phyloP scores from a whole-genome alignment of 2,888 invertebrate species.

The Allygus modestus region DNA sequence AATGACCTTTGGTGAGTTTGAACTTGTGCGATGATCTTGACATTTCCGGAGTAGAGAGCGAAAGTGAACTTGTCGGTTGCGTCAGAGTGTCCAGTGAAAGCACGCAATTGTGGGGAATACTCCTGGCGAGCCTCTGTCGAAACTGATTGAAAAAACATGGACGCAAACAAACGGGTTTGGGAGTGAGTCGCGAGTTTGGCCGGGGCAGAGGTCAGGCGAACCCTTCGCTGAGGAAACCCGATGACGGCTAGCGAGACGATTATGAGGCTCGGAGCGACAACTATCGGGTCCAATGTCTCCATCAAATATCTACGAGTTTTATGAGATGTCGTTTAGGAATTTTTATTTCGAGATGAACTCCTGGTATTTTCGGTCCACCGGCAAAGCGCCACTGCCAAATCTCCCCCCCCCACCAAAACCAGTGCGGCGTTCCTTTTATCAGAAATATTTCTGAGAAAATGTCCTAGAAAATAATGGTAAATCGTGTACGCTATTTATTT shows the following conservation, averaged over 20 bases:
- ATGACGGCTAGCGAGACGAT: background rate
- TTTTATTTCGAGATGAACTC: background rate
- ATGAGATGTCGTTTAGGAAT: background rate
- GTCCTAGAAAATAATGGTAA: too few species aligned
- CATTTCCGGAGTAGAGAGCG: slow-evolving; percentile 50
- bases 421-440: too few species aligned
- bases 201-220: background rate
- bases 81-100: slow-evolving; percentile 44
- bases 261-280: background rate
- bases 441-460: too few species aligned
- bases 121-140: background rate
- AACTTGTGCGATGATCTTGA: slow-evolving; percentile 59
- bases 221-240: background rate
- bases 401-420: too few species aligned
- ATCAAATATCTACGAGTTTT: slow-evolving; percentile 2
- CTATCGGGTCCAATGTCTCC: slow-evolving; percentile 1
- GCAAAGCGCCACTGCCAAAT: too few species aligned
- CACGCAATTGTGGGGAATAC: slow-evolving; percentile 50
- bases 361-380: too few species aligned
- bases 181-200: background rate
- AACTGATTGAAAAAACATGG: slow-evolving; percentile 42
- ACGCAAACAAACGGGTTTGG: slow-evolving; percentile 43
- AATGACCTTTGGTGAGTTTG: slow-evolving; percentile 56
- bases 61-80: slow-evolving; percentile 50
- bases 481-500: too few species aligned